Evolutionary conservation across 2,113 vertebrate species (phyloP).

Genomic region (Zosterops hypoxanthus): DNA sequence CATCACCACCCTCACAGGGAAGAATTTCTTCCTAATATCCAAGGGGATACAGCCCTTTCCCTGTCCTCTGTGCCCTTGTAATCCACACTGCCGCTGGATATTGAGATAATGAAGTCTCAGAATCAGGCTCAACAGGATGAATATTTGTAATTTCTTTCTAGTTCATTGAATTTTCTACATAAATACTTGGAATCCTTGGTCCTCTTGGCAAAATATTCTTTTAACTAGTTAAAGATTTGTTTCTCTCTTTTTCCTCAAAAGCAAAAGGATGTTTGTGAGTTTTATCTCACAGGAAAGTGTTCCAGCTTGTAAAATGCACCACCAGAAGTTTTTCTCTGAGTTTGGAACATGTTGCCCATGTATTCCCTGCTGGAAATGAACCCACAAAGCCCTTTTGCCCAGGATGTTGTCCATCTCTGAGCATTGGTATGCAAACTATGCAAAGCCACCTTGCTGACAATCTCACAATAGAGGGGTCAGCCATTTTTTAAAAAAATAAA

Average conservation of each 20-base stretch:
- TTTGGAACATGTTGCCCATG: neutral
- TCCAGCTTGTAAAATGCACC: neutral
- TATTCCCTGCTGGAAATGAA: conserved; percentile 13
- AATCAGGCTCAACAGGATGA: neutral
- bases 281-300: neutral
- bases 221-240: neutral
- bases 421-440: neutral
- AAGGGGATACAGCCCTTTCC: neutral
- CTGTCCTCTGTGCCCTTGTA: neutral
- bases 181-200: neutral
- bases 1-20: neutral
- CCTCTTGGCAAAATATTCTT: neutral
- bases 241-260: neutral
- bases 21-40: neutral
- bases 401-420: conserved; percentile 6
- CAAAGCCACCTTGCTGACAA: neutral
- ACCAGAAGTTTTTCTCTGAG: neutral
- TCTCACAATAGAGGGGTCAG: neutral
- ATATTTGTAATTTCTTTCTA: neutral
- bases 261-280: neutral
- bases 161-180: neutral
- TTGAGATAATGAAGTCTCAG: neutral
- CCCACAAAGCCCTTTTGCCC: neutral
- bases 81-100: neutral
- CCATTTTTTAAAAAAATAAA: neutral